Conservation (phyloP, 2,113 vertebrate genomes). For the Australoheros scitulus region DNA sequence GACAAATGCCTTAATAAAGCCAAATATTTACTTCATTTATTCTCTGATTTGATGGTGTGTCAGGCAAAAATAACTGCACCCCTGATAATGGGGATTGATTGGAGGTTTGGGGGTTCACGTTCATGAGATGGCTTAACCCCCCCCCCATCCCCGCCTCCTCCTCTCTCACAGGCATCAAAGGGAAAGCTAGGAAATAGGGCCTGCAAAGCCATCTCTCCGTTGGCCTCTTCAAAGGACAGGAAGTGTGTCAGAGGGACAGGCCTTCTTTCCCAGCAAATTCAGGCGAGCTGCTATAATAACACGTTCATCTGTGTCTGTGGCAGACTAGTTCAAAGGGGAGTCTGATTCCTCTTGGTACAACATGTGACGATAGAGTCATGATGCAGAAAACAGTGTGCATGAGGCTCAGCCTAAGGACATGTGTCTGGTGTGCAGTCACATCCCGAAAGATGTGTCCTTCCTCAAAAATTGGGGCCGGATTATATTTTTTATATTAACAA, state of each 20-base stretch:
- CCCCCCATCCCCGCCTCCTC: conserved; percentile 37
- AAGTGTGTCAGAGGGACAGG: conserved; percentile 83
- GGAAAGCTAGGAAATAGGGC: conserved; percentile 71
- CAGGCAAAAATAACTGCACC: conserved; percentile 23
- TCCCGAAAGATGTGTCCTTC: conserved; percentile 32
- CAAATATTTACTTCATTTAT: conserved; percentile 28
- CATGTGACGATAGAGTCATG: conserved; percentile 72
- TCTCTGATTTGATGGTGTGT: conserved; percentile 33
- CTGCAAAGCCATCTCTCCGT: conserved; percentile 78
- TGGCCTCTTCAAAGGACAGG: conserved; percentile 85
- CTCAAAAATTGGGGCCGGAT: conserved; percentile 25
- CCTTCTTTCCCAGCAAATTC: conserved; percentile 77
- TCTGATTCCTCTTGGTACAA: conserved; percentile 71
- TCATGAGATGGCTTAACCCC: conserved; percentile 58
- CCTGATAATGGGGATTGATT: conserved; percentile 53
- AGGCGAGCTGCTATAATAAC: conserved; percentile 78
- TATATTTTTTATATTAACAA: conserved; percentile 38
- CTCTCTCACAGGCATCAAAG: conserved; percentile 76
- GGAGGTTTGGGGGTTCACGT: conserved; percentile 47
- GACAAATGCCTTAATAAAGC: conserved; percentile 46
- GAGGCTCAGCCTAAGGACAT: conserved; percentile 22
- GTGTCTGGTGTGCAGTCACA: conserved; percentile 20
- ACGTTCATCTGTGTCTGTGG: conserved; percentile 80
- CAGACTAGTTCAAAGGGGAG: conserved; percentile 77
- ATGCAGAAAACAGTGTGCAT: conserved; percentile 74